phyloP scores from a whole-genome alignment of 2,888 invertebrate species.

The Dryococelus australis region DNA sequence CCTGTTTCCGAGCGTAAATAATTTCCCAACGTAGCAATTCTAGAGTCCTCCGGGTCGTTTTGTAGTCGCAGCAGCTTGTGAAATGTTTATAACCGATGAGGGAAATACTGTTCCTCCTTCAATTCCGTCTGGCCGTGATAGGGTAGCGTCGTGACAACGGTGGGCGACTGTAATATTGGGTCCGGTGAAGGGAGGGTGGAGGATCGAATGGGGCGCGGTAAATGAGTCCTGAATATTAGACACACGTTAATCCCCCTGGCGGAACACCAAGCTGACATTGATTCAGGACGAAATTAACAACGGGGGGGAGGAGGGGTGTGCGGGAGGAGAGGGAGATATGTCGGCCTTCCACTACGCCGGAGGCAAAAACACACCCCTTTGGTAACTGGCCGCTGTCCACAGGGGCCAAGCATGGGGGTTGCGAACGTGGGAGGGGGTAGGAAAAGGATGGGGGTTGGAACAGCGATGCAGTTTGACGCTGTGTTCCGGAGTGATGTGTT shows the following conservation, averaged over 20 bases:
- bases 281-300: slow-evolving; percentile 21
- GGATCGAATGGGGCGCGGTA: not conserved
- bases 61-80: too few relatives aligned
- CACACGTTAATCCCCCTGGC: not conserved
- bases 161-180: too few relatives aligned
- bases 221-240: slow-evolving; percentile 7
- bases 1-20: too few relatives aligned
- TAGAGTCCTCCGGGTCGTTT: too few relatives aligned
- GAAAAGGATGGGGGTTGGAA: not conserved
- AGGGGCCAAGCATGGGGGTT: not conserved
- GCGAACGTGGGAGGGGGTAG: not conserved
- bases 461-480: not conserved
- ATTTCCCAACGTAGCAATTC: too few relatives aligned
- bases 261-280: slow-evolving; percentile 2
- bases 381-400: not conserved
- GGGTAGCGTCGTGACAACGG: too few relatives aligned
- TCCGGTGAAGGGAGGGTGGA: too few relatives aligned
- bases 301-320: not conserved
- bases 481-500: not conserved
- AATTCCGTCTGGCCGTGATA: too few relatives aligned
- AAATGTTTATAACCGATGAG: too few relatives aligned
- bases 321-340: not conserved
- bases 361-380: not conserved
- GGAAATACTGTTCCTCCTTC: too few relatives aligned
- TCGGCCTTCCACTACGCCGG: not conserved